Percentiles rank a stretch among this genome's conserved stretches.
These are phyloP conservation scores for Monochamus alternatus DNA, from an alignment of 2,888 invertebrate species.

Conservation along the genomic window DNA sequence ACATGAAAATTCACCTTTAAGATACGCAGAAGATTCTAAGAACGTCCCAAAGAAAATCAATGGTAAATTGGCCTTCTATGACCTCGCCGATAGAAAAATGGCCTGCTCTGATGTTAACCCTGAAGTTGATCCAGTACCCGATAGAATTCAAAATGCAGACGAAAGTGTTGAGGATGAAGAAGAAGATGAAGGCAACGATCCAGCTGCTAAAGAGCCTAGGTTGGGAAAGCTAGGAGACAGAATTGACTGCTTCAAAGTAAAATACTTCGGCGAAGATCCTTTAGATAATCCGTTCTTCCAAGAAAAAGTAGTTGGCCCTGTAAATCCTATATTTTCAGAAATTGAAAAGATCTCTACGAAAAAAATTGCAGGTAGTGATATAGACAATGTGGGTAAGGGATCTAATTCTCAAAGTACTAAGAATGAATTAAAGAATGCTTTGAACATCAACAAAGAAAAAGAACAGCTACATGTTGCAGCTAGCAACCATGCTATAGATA, in stretches of 20 bases:
- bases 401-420: not conserved
- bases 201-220: conserved; percentile 70
- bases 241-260: conserved; percentile 80
- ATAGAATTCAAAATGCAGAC: conserved; percentile 66
- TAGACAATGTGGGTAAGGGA: not conserved
- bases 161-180: conserved; percentile 63
- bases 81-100: conserved; percentile 73
- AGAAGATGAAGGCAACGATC: conserved; percentile 58
- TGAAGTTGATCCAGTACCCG: conserved; percentile 74
- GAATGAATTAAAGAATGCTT: not conserved
- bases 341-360: conserved; percentile 10
- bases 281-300: conserved; percentile 83
- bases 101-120: conserved; percentile 75
- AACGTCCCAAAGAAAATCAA: conserved; percentile 77
- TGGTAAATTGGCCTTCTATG: conserved; percentile 82
- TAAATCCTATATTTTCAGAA: conserved; percentile 69
- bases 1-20: conserved; percentile 76
- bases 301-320: conserved; percentile 73
- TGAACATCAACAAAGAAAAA: not conserved
- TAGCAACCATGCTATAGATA: conserved; percentile 2
- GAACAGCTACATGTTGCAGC: not conserved
- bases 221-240: conserved; percentile 80
- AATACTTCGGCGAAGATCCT: conserved; percentile 83
- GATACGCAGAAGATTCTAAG: conserved; percentile 78
- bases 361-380: conserved; percentile 1